Evolutionary conservation across 2,888 invertebrate species (phyloP).

Genomic region (Melanophora roralis): DNA sequence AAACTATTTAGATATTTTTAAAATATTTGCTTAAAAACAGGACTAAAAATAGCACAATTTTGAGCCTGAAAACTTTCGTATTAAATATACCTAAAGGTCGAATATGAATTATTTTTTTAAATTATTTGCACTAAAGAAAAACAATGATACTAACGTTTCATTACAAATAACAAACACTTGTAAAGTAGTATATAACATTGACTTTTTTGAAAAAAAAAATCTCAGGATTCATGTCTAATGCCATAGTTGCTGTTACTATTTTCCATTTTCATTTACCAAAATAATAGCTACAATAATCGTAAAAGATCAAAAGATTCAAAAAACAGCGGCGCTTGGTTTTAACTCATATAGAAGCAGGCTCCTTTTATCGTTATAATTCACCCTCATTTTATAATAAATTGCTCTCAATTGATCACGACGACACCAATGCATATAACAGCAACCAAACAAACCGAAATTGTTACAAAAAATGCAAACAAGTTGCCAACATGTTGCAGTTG

Average conservation of each 20-base stretch:
- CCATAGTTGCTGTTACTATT: background rate
- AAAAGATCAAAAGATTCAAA: conserved; percentile 72
- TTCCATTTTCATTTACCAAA: background rate
- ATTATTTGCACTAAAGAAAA: conserved; percentile 54
- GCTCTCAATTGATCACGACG: conserved; percentile 77
- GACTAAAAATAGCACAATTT: too few relatives aligned
- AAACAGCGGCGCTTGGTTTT: conserved; percentile 62
- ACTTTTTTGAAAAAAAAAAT: background rate
- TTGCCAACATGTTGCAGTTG: conserved; percentile 20
- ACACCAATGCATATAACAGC: conserved; percentile 43
- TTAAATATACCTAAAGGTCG: conserved; percentile 9
- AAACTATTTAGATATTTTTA: too few relatives aligned
- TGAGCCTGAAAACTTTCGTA: too few relatives aligned
- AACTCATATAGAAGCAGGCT: conserved; percentile 66
- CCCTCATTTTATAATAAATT: conserved; percentile 78
- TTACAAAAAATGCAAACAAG: conserved; percentile 38
- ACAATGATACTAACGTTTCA: background rate
- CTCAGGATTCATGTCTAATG: background rate
- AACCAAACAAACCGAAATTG: conserved; percentile 6
- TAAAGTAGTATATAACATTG: conserved; percentile 44
- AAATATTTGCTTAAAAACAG: too few relatives aligned
- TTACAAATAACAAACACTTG: conserved; percentile 37
- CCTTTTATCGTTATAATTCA: conserved; percentile 76
- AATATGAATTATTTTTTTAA: conserved; percentile 51
- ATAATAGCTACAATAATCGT: conserved; percentile 59